Conservation (phyloP, 37 sponge, comb jelly and placozoan species). For the Theonella swinhoei region DNA sequence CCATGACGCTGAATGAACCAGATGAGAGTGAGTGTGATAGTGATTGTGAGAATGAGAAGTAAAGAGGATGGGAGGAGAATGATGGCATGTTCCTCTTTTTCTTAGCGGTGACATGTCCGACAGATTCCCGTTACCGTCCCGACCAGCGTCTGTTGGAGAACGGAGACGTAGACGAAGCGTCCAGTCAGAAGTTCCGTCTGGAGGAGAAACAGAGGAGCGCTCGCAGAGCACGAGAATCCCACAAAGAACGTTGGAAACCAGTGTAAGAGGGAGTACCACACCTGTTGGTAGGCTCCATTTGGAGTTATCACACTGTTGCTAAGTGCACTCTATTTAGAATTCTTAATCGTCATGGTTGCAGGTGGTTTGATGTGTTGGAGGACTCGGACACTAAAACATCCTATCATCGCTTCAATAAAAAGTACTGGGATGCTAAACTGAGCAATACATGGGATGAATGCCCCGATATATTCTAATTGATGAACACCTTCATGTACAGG, state of each 20-base stretch:
- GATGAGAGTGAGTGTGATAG: slow-evolving; percentile 40
- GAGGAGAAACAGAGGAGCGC: slow-evolving; percentile 96
- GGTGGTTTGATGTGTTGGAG: slow-evolving; percentile 62
- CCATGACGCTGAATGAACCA: slow-evolving; percentile 84
- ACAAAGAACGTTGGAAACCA: slow-evolving; percentile 68
- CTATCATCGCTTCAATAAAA: slow-evolving; percentile 69
- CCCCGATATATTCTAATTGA: slow-evolving; percentile 79
- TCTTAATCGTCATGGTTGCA: slow-evolving; percentile 5
- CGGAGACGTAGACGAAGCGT: slow-evolving; percentile 80
- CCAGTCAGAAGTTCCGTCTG: slow-evolving; percentile 81
- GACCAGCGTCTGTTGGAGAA: slow-evolving; percentile 92
- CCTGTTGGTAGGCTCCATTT: neutral
- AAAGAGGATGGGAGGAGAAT: too few species aligned
- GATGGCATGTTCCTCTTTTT: too few species aligned
- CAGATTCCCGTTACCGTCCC: slow-evolving; percentile 86
- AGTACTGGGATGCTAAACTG: slow-evolving; percentile 89
- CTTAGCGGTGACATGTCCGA: slow-evolving; percentile 65
- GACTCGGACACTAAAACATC: slow-evolving; percentile 79
- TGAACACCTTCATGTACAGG: neutral
- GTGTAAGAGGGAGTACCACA: slow-evolving; percentile 31
- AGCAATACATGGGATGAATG: slow-evolving; percentile 47
- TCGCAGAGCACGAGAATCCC: slow-evolving; percentile 51
- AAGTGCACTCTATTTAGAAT: neutral
- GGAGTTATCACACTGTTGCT: neutral
- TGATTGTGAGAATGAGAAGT: neutral